Percentiles rank a stretch among this genome's conserved stretches.
These are phyloP conservation scores for Amyelois transitella DNA, from an alignment of 1,140 invertebrate species.

Conservation along the genomic window DNA sequence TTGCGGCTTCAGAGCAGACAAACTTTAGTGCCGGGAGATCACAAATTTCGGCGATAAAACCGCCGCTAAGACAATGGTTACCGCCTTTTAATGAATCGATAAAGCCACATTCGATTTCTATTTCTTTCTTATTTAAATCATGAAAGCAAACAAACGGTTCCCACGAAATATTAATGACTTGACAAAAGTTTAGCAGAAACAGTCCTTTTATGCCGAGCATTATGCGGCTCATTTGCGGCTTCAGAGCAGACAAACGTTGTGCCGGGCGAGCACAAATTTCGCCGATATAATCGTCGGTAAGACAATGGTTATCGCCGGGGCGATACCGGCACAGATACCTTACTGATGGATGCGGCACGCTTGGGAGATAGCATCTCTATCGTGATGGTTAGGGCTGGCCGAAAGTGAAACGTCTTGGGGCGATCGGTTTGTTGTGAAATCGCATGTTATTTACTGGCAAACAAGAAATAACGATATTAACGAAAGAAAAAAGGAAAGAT, in stretches of 20 bases:
- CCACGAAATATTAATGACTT: conserved; percentile 64
- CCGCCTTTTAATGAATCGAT: too few species aligned
- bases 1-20: conserved; percentile 63
- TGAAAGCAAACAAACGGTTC: conserved; percentile 24
- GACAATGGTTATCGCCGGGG: conserved; percentile 63
- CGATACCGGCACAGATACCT: conserved; percentile 52
- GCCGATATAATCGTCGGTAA: conserved; percentile 63
- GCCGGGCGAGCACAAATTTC: conserved; percentile 57
- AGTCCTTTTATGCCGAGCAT: conserved; percentile 56
- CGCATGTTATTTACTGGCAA: too few species aligned
- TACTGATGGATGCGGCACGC: conserved; percentile 67
- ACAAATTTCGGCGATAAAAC: conserved; percentile 67
- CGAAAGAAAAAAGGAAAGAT: too few species aligned
- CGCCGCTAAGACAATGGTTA: conserved; percentile 66
- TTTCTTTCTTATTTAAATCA: neutral
- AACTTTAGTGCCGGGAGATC: conserved; percentile 52
- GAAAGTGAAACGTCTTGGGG: neutral
- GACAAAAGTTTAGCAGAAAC: conserved; percentile 53
- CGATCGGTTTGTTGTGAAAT: neutral
- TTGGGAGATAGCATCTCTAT: conserved; percentile 56
- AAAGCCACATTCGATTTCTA: neutral
- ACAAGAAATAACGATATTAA: too few species aligned
- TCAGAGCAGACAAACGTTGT: conserved; percentile 61
- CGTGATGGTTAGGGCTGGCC: conserved; percentile 34
- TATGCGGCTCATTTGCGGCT: conserved; percentile 64